Percentiles rank a stretch among this genome's conserved stretches.
Conservation (phyloP, 37 sponge, comb jelly and placozoan species). For the Crambe crambe region DNA sequence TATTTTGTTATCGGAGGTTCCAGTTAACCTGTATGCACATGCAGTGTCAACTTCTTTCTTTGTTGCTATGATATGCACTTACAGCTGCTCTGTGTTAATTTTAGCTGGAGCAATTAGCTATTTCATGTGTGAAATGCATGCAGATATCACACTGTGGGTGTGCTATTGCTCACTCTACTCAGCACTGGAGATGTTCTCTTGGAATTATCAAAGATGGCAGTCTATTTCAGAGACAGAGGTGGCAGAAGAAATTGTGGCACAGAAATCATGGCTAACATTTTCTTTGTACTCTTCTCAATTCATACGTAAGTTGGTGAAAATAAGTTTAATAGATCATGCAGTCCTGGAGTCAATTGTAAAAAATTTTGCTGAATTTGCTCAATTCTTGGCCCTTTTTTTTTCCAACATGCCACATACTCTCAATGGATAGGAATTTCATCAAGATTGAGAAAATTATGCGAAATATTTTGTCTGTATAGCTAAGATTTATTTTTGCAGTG, state of each 20-base stretch:
- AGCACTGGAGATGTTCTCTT: constrained; percentile 78
- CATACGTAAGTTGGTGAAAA: constrained; percentile 65
- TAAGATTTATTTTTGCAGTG: too few relatives aligned
- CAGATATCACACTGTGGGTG: constrained; percentile 78
- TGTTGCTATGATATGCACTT: too few relatives aligned
- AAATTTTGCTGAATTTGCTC: neutral
- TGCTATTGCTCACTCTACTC: constrained; percentile 70
- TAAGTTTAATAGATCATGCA: too few relatives aligned
- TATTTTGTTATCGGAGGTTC: too few relatives aligned
- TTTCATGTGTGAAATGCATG: neutral
- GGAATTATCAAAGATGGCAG: constrained; percentile 63
- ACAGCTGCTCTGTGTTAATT: too few relatives aligned
- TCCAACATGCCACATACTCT: neutral
- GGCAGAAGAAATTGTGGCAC: constrained; percentile 16
- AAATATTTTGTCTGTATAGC: too few relatives aligned
- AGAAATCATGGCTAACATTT: constrained; percentile 41
- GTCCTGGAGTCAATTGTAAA: too few relatives aligned
- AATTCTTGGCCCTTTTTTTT: too few relatives aligned
- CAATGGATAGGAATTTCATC: neutral
- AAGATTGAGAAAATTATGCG: neutral
- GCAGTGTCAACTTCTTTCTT: too few relatives aligned
- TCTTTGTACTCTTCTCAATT: constrained; percentile 69
- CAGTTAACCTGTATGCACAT: too few relatives aligned
- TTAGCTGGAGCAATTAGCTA: neutral
- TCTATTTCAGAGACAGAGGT: constrained; percentile 63